Conservation (phyloP, 2,888 invertebrate genomes). For the Notodonta dromedarius region DNA sequence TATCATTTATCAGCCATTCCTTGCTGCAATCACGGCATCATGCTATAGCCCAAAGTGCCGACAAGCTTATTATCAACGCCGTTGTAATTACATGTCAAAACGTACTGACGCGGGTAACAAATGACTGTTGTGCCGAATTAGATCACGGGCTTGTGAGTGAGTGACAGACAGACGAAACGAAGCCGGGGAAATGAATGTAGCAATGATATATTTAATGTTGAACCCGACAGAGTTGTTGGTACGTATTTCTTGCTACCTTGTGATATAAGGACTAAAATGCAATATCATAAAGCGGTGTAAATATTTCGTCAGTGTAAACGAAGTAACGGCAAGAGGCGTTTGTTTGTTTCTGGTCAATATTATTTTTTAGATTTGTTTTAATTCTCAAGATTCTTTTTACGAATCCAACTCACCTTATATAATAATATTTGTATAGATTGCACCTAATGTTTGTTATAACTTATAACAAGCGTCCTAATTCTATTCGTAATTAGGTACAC, state of each 20-base stretch:
- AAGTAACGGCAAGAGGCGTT: too few relatives aligned
- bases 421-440: neutral
- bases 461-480: neutral
- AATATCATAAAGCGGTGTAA: too few relatives aligned
- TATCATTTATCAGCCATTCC: neutral
- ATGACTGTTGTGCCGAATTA: slow-evolving; percentile 39
- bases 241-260: too few relatives aligned
- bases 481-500: slow-evolving; percentile 6
- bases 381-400: too few relatives aligned
- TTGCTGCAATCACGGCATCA: neutral
- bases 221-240: too few relatives aligned
- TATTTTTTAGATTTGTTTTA: too few relatives aligned
- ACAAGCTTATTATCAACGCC: slow-evolving; percentile 5
- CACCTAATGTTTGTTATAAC: slow-evolving; percentile 9
- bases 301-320: too few relatives aligned
- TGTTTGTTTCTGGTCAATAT: too few relatives aligned
- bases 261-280: too few relatives aligned
- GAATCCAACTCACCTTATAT: too few relatives aligned
- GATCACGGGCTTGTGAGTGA: slow-evolving; percentile 18
- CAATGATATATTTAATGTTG: neutral
- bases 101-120: slow-evolving; percentile 39
- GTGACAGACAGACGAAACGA: slow-evolving; percentile 15
- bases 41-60: neutral
- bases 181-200: neutral
- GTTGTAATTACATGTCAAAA: slow-evolving; percentile 27